Conservation (phyloP, 2,888 invertebrate species). For the Stenchaetothrips biformis region DNA sequence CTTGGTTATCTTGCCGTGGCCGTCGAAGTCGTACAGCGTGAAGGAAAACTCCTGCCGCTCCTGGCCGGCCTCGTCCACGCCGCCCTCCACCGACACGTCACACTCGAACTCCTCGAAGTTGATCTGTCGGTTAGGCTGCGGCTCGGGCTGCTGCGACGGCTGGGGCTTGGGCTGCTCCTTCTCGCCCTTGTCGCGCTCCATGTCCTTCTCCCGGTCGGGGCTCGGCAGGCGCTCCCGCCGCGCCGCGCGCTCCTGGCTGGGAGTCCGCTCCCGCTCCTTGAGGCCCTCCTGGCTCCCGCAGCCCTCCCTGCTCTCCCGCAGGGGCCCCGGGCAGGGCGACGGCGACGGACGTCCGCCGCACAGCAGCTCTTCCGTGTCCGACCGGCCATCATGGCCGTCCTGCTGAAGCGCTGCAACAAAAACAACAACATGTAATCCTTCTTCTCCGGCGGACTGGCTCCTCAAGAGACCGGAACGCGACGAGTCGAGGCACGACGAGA, state of each 20-base stretch:
- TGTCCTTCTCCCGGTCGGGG: background rate
- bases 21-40: slow-evolving; percentile 85
- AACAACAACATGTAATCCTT: slow-evolving; percentile 25
- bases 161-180: background rate
- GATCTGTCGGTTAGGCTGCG: slow-evolving; percentile 43
- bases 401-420: slow-evolving; percentile 45
- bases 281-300: slow-evolving; percentile 38
- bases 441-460: background rate
- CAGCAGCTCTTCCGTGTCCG: slow-evolving; percentile 37
- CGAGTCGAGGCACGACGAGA: background rate
- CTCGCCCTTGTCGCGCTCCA: background rate
- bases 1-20: slow-evolving; percentile 88
- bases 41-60: slow-evolving; percentile 66
- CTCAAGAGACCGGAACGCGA: slow-evolving; percentile 20
- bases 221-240: slow-evolving; percentile 4
- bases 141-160: background rate
- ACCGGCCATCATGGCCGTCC: slow-evolving; percentile 46
- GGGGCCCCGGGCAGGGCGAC: slow-evolving; percentile 32
- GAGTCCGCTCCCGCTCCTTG: slow-evolving; percentile 33
- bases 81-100: slow-evolving; percentile 77
- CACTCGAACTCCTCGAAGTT: slow-evolving; percentile 68
- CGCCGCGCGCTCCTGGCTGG: slow-evolving; percentile 5
- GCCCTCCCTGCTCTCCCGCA: background rate
- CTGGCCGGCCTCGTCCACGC: slow-evolving; percentile 57
- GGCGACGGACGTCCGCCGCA: slow-evolving; percentile 35